phyloP scores from a whole-genome alignment of 2,888 invertebrate genomes.

The Noctua fimbriata region DNA sequence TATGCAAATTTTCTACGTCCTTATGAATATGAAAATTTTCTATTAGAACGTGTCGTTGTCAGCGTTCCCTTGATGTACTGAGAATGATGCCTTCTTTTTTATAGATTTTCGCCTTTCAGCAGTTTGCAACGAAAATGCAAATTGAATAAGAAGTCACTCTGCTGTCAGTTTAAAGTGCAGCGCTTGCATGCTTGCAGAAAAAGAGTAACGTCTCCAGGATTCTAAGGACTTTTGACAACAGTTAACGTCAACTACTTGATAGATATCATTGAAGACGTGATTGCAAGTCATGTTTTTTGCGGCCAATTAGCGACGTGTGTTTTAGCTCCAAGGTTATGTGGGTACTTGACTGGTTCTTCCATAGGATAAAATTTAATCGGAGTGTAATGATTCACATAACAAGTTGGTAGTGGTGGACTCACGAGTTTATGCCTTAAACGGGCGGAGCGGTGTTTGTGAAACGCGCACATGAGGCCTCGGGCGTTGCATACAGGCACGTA shows the following conservation, averaged over 20 bases:
- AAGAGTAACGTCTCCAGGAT: not conserved
- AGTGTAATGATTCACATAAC: conserved; percentile 54
- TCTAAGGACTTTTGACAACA: not conserved
- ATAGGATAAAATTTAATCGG: conserved; percentile 58
- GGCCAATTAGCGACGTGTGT: conserved; percentile 5
- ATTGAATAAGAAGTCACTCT: conserved; percentile 71
- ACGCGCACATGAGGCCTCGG: conserved; percentile 62
- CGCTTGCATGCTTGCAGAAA: conserved; percentile 22
- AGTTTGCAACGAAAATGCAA: conserved; percentile 75
- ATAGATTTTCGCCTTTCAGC: conserved; percentile 80
- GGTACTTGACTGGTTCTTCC: conserved; percentile 23
- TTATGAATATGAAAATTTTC: conserved; percentile 91
- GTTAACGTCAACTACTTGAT: not conserved
- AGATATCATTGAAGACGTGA: conserved; percentile 13
- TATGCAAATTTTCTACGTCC: conserved; percentile 89
- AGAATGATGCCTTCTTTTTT: conserved; percentile 77
- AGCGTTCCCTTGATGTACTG: conserved; percentile 85
- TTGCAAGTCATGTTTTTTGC: conserved; percentile 9
- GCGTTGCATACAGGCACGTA: conserved; percentile 79
- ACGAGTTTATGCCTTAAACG: conserved; percentile 61
- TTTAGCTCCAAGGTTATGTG: conserved; percentile 16
- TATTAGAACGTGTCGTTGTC: conserved; percentile 90
- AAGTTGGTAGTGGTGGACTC: conserved; percentile 47
- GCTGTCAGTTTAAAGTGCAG: conserved; percentile 51
- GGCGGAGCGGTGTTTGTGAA: conserved; percentile 53